These are phyloP conservation scores for Thryonomys swinderianus DNA, from an alignment of 2,113 vertebrate species.

Conservation along the genomic window DNA sequence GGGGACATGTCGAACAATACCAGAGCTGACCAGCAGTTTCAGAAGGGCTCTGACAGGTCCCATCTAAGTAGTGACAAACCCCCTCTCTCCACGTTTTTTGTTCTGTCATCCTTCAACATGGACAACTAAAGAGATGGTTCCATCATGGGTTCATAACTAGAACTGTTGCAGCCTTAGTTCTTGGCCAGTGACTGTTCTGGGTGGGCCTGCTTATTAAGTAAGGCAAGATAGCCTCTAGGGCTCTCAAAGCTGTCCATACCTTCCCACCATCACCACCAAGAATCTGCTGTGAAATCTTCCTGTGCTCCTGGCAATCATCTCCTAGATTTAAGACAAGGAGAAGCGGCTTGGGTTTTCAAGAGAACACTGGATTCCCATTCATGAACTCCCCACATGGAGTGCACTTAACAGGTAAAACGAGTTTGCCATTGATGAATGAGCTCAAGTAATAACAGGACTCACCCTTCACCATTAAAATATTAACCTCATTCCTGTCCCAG, in stretches of 20 bases:
- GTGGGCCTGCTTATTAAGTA: neutral
- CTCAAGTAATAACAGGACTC: conserved; percentile 78
- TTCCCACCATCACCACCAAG: neutral
- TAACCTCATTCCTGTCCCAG: conserved; percentile 67
- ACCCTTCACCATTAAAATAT: conserved; percentile 74
- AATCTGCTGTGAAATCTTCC: conserved; percentile 3
- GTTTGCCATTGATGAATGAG: conserved; percentile 75
- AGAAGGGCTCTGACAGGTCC: neutral
- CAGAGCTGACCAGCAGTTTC: neutral
- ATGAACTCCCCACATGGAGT: conserved; percentile 57
- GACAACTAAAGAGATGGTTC: neutral
- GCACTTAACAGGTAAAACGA: conserved; percentile 73
- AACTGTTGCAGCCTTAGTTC: neutral
- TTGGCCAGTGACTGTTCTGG: neutral
- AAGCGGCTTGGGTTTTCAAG: conserved; percentile 65
- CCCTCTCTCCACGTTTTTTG: neutral
- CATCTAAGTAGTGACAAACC: neutral
- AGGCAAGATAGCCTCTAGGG: conserved; percentile 20
- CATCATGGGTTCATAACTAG: neutral
- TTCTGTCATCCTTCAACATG: neutral
- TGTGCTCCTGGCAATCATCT: neutral
- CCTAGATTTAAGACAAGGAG: conserved; percentile 54
- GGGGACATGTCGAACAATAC: neutral
- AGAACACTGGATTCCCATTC: conserved; percentile 74
- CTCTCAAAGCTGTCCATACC: neutral